Evolutionary conservation across 2,113 vertebrate genomes (phyloP).

Genomic region (Bombycilla garrulus): DNA sequence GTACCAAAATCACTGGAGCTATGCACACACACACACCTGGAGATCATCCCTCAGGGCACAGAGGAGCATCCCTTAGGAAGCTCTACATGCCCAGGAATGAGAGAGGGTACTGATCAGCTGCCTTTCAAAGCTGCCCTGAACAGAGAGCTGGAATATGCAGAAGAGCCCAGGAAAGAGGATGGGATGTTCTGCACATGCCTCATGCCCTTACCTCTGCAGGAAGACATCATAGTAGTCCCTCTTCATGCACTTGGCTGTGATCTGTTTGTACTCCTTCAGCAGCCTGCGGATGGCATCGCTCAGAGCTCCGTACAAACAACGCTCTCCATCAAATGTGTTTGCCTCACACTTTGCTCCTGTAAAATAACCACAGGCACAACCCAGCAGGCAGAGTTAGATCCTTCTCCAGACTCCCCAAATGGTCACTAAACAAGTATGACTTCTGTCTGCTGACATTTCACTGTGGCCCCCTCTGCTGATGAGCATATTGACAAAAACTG

Average conservation of each 20-base stretch:
- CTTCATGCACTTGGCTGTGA: constrained; percentile 87
- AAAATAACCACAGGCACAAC: background rate
- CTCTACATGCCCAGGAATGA: background rate
- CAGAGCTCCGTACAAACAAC: constrained; percentile 91
- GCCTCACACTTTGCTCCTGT: constrained; percentile 93
- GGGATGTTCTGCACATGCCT: background rate
- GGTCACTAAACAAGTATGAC: accelerated
- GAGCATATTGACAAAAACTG: background rate
- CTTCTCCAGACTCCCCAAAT: background rate
- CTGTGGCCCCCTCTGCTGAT: background rate
- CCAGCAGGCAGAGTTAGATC: background rate
- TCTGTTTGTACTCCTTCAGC: constrained; percentile 92
- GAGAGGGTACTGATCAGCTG: background rate
- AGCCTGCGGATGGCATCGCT: constrained; percentile 87
- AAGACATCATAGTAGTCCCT: constrained; percentile 91
- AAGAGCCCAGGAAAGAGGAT: background rate
- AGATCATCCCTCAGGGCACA: background rate
- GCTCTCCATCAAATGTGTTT: constrained; percentile 95
- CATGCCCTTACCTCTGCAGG: constrained; percentile 82
- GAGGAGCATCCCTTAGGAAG: background rate
- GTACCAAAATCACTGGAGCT: background rate
- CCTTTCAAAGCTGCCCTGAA: background rate
- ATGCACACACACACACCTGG: background rate
- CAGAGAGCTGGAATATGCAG: background rate
- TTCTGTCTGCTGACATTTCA: background rate